A percentile compares a stretch with the other conserved stretches of the same genome.
phyloP scores from a whole-genome alignment of 2,888 invertebrate species.

The Tuberolachnus salignus region DNA sequence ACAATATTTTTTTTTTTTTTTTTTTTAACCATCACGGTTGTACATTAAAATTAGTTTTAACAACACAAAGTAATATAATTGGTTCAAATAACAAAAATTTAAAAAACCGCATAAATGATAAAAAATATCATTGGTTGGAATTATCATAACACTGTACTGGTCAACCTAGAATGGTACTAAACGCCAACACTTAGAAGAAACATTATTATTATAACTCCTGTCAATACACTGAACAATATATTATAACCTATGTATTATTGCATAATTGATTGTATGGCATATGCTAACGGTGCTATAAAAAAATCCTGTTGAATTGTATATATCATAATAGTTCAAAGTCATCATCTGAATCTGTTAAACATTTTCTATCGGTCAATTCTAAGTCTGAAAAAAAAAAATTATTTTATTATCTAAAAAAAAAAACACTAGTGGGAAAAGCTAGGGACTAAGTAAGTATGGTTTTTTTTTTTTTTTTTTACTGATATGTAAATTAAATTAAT shows the following conservation, averaged over 20 bases:
- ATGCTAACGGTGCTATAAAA: neutral
- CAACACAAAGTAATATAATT: conserved; percentile 6
- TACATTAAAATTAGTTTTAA: neutral
- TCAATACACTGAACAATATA: neutral
- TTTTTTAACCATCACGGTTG: neutral
- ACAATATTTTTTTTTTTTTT: neutral
- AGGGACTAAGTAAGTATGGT: too few relatives aligned
- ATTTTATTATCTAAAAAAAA: too few relatives aligned
- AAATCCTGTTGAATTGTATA: neutral
- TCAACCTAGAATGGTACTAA: neutral
- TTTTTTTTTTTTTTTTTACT: too few relatives aligned
- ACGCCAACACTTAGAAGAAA: neutral
- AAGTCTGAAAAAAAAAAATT: conserved; percentile 43
- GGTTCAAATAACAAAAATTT: neutral
- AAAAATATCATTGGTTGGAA: conserved; percentile 1
- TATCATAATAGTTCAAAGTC: conserved; percentile 50
- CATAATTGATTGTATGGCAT: neutral
- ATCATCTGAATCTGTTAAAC: conserved; percentile 44
- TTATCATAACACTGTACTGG: neutral
- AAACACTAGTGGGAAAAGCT: too few relatives aligned
- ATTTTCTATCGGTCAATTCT: conserved; percentile 44
- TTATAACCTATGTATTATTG: neutral
- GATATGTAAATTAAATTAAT: too few relatives aligned
- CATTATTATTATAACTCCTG: neutral
- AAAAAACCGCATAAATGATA: neutral